phyloP scores from a whole-genome alignment of 2,797 vertebrate species.

The Cryptoblepharus egeriae region DNA sequence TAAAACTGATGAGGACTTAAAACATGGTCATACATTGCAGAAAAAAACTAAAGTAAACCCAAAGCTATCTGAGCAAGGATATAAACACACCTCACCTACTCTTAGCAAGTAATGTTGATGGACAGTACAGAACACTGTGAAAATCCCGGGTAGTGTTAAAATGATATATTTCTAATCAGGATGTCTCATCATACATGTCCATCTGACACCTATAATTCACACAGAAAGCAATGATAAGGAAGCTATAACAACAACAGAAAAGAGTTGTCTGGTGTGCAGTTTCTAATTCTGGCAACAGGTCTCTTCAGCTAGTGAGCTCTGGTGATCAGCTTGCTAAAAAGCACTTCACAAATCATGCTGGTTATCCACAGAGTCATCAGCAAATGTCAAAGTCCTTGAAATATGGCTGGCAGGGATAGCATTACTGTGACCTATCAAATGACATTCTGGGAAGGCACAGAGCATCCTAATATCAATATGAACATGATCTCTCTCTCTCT shows the following conservation, averaged over 20 bases:
- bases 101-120: neutral
- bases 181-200: neutral
- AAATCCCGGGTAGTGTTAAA: neutral
- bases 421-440: constrained; percentile 63
- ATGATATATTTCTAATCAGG: constrained; percentile 21
- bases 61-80: neutral
- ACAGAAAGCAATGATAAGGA: constrained; percentile 41
- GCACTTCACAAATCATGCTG: constrained; percentile 61
- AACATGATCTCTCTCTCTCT: neutral
- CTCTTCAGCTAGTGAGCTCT: constrained; percentile 21
- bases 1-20: neutral
- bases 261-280: constrained; percentile 31
- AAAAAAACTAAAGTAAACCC: neutral
- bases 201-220: constrained; percentile 21
- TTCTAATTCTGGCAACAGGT: constrained; percentile 26
- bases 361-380: constrained; percentile 60
- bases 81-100: neutral
- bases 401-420: constrained; percentile 31
- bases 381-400: constrained; percentile 63
- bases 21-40: neutral
- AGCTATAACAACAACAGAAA: neutral
- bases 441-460: constrained; percentile 49
- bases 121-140: constrained; percentile 35
- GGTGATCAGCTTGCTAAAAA: constrained; percentile 57
- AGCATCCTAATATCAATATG: constrained; percentile 49